A percentile compares a stretch with the other conserved stretches of the same genome.
Conservation (phyloP, 1,140 invertebrate species). For the Panagrolaimus sp. region DNA sequence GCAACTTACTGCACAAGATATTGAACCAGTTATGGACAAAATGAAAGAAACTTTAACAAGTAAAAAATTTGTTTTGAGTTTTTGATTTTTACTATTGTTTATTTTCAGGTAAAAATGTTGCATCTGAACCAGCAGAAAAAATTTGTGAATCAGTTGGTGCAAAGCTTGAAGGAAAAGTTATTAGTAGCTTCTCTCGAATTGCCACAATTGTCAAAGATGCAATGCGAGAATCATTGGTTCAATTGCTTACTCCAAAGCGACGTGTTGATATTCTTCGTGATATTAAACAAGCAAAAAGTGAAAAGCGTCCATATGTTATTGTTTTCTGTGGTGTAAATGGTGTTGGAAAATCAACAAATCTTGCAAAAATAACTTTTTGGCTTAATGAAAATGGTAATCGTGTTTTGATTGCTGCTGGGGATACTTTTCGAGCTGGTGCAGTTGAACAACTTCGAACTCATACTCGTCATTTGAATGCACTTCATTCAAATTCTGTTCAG, state of each 20-base stretch:
- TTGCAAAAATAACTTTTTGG: slow-evolving; percentile 99
- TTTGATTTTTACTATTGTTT: slow-evolving; percentile 20
- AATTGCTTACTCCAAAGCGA: slow-evolving; percentile 83
- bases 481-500: slow-evolving; percentile 87
- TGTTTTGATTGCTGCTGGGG: slow-evolving; percentile 95
- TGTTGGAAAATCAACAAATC: slow-evolving; percentile 97
- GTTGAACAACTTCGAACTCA: slow-evolving; percentile 97
- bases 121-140: slow-evolving; percentile 85
- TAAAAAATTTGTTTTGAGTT: slow-evolving; percentile 46
- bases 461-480: slow-evolving; percentile 81
- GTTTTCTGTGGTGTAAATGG: slow-evolving; percentile 99
- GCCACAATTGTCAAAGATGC: slow-evolving; percentile 88
- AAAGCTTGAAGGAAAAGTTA: slow-evolving; percentile 85
- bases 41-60: slow-evolving; percentile 88
- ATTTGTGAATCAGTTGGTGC: slow-evolving; percentile 86
- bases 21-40: slow-evolving; percentile 83
- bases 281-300: slow-evolving; percentile 77
- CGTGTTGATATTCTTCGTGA: slow-evolving; percentile 94
- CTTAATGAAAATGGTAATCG: slow-evolving; percentile 92
- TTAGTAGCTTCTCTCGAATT: slow-evolving; percentile 61
- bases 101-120: slow-evolving; percentile 81
- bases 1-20: slow-evolving; percentile 64
- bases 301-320: slow-evolving; percentile 83
- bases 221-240: slow-evolving; percentile 58
- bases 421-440: slow-evolving; percentile 96